Evolutionary conservation across 2,888 invertebrate species (phyloP), one percentile per base, ranked within the genome.

Genomic region (Anthophora plumipes): DNA sequence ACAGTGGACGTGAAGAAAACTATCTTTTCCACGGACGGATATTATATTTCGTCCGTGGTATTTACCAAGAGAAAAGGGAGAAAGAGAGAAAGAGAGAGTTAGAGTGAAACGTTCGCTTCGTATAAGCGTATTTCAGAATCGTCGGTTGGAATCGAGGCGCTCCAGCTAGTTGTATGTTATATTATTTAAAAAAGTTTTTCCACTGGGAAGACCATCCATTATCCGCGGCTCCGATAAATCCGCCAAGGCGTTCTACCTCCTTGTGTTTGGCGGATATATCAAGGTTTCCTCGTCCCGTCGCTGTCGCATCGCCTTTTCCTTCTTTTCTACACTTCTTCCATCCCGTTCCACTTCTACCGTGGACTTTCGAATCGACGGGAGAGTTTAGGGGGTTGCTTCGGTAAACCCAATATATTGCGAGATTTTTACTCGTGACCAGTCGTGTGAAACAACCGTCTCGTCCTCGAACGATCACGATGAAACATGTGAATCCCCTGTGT

Each of bases 221-320:
- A 92, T 91, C 89, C 84, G 88, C 77, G 85, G 87, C 87, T 88
- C 82, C 90, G 91, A 91, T 92, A 92, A 92, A 92, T 92, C 92
- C 90, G 85, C 77, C 82, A 80, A 75, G 85, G 81, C 84, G 88
- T 84, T 81, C 75, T 66, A 75, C 84, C 84, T 83, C 83, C 87
- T 91, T 89, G 90, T 92, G 91, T 92, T 92, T 92, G 92, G 91
- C 88, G 91, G 91, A 92, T 92, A 91, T 92, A 92, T 92, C 91
- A 91, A 81, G 83, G 85, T 80, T 89, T 87, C 82, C 80, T 84
- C 83, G 74, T 73, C 72, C 54, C 60, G 59, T 57, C 68, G 71
- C 39, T 52, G 39, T 61, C 57, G 31, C 72, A 41, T 25, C 77
- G 69, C 68, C 66, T 57, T 72, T 66, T 76, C 68, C 69, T 67